These are phyloP conservation scores for Philereme transversata DNA, from an alignment of 2,888 invertebrate species.

Conservation along the genomic window DNA sequence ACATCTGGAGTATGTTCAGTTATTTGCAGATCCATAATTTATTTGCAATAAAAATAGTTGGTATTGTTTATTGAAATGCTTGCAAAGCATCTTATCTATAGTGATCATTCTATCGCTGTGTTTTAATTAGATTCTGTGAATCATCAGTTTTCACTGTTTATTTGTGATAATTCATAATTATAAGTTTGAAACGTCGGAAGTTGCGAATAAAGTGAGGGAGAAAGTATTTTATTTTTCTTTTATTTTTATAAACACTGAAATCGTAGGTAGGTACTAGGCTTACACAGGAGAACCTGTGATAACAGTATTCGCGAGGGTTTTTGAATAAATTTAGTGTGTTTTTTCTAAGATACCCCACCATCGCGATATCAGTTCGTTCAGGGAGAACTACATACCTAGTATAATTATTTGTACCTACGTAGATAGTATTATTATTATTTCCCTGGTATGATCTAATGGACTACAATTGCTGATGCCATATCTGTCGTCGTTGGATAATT, in stretches of 20 bases:
- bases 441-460: too few species aligned
- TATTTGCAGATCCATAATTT: constrained; percentile 14
- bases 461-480: too few species aligned
- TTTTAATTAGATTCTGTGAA: constrained; percentile 78
- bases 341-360: too few species aligned
- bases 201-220: constrained; percentile 58
- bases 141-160: constrained; percentile 78
- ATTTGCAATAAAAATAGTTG: constrained; percentile 33
- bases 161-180: constrained; percentile 75
- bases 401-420: too few species aligned
- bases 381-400: too few species aligned
- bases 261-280: too few species aligned
- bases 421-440: too few species aligned
- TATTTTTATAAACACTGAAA: neutral
- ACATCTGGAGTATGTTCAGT: constrained; percentile 11
- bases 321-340: too few species aligned
- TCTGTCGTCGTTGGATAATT: too few species aligned
- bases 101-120: constrained; percentile 60
- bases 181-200: constrained; percentile 67
- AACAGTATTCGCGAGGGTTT: too few species aligned
- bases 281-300: too few species aligned
- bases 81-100: constrained; percentile 42
- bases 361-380: too few species aligned
- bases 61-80: constrained; percentile 33
- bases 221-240: constrained; percentile 37